Evolutionary conservation across 64 coral and sea anemone genomes (phyloP), one percentile per base, ranked within the genome.

Genomic region (Anthopleura sola): DNA sequence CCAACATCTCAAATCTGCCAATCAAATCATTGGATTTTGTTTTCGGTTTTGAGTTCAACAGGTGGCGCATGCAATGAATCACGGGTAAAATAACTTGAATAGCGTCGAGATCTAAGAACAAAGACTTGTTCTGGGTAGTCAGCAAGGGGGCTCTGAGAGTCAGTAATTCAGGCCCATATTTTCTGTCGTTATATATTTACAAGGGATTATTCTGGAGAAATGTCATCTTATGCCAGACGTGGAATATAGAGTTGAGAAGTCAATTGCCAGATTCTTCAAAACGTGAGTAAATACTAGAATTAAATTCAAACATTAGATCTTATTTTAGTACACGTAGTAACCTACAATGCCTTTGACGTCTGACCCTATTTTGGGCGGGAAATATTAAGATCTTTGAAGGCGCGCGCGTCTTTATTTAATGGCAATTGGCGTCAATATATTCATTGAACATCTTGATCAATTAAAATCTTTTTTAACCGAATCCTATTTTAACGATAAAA

Each of bases 361-460:
- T 71, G 66, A 71, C 66, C 29, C 66, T 71, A n/a, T 71, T 71
- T 71, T 71, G 66, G 66, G 66, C 66, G 66, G 66, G 66, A 71
- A 71, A 71, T 33, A 15, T 71, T 34, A 9, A 32, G 26, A 34
- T 29, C 26, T 71, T 29, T 71, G 66, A 34, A 71, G 28, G 13
- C 0, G 29, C 66, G 66, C n/a, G n/a, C 26, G 14, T 31, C n/a
- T 9, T 21, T 24, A 26, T 24, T 24, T 13, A 32, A 71, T 15
- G n/a, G 26, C 2, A 71, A 28, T 34, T 71, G 21, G 3, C 23
- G 58, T n/a, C 50, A 13, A 20, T n/a, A 23, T n/a, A 26, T 62
- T 62, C 23, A 26, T 26, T n/a, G 3, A 26, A 62, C n/a, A 62
- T 5, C 5, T 62, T 62, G 21, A 62, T 26, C 5, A 26, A 23